phyloP scores from a whole-genome alignment of 2,113 vertebrate species.

The Crocuta crocuta region DNA sequence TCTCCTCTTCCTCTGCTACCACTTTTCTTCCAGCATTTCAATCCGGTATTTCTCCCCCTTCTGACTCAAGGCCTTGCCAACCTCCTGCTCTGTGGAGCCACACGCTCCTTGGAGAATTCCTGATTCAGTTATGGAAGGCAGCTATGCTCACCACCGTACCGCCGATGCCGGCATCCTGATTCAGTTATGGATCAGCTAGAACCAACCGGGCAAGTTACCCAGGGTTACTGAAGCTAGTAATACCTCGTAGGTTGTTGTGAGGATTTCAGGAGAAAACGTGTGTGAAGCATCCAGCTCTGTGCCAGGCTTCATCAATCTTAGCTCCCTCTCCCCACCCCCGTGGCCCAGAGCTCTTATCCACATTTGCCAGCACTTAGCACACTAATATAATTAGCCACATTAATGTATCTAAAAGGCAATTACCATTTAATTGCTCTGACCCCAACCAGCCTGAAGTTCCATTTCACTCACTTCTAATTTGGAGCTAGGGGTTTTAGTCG shows the following conservation, averaged over 20 bases:
- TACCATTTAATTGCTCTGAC: conserved; percentile 73
- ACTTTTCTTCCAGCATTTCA: not conserved
- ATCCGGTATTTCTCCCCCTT: not conserved
- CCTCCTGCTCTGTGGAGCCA: not conserved
- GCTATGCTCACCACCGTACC: no score
- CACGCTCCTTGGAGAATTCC: not conserved
- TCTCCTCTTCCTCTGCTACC: not conserved
- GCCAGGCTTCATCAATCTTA: conserved; percentile 60
- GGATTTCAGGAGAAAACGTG: conserved; percentile 19
- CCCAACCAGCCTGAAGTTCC: conserved; percentile 61
- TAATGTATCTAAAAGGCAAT: conserved; percentile 75
- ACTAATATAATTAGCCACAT: conserved; percentile 70
- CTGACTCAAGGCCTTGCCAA: not conserved
- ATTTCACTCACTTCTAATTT: conserved; percentile 71
- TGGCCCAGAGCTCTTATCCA: conserved; percentile 45
- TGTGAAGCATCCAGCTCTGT: not conserved
- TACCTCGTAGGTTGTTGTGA: not conserved
- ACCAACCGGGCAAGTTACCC: not conserved
- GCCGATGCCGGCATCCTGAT: not conserved
- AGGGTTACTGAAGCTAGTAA: not conserved
- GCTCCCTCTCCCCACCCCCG: conserved; percentile 10
- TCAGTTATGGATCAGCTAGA: not conserved
- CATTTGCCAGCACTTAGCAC: conserved; percentile 46
- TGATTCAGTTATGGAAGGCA: not conserved
- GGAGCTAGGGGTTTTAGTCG: conserved; percentile 27